Percentiles rank a stretch among this genome's conserved stretches.
These are phyloP conservation scores for Montipora cactus DNA, from an alignment of 64 coral and sea anemone genomes.

Conservation along the genomic window DNA sequence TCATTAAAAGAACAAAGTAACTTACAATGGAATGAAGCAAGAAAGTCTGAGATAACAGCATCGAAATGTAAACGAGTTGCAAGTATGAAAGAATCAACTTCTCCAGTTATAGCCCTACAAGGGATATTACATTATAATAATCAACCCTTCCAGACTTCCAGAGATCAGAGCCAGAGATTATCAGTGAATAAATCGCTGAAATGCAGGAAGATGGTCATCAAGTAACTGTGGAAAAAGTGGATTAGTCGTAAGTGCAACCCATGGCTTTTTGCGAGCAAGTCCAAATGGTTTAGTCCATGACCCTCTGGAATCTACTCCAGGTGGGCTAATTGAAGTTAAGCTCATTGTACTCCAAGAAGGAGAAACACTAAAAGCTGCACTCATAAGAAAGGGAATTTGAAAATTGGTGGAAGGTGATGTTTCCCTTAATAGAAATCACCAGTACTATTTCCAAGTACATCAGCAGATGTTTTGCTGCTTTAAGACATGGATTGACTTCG, in stretches of 20 bases:
- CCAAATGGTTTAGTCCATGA: slow-evolving; percentile 48
- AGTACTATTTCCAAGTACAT: slow-evolving; percentile 55
- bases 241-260: slow-evolving; percentile 23
- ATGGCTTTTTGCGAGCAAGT: slow-evolving; percentile 20
- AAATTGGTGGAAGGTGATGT: slow-evolving; percentile 31
- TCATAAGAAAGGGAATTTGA: slow-evolving; percentile 62
- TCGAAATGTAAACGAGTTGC: slow-evolving; percentile 44
- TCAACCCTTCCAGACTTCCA: slow-evolving; percentile 16
- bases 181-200: slow-evolving; percentile 37
- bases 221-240: slow-evolving; percentile 52
- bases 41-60: slow-evolving; percentile 52
- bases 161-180: slow-evolving; percentile 32
- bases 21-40: slow-evolving; percentile 26
- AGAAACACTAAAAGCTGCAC: slow-evolving; percentile 11
- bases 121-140: slow-evolving; percentile 47
- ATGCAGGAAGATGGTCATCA: slow-evolving; percentile 44
- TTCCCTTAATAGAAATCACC: slow-evolving; percentile 52
- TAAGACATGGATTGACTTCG: slow-evolving; percentile 42
- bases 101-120: slow-evolving; percentile 25
- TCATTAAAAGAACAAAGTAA: background rate
- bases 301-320: background rate
- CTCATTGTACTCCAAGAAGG: background rate
- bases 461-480: slow-evolving; percentile 41
- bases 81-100: no score
- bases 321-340: slow-evolving; percentile 44